Evolutionary conservation across 2,888 invertebrate genomes (phyloP).

Genomic region (Cheilosia grossa): DNA sequence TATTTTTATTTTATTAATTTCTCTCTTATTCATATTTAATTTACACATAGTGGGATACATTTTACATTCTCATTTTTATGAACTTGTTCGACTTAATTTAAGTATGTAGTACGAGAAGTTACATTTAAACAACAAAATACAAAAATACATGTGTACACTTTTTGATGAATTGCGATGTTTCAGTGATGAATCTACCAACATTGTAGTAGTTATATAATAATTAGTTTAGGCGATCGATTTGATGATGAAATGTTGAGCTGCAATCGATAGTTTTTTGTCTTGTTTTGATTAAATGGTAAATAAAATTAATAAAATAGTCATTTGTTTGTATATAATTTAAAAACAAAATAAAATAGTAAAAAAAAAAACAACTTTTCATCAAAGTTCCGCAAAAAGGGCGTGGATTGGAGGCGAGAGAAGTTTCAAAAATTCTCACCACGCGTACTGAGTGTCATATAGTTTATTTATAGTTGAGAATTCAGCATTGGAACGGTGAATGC

Average conservation of each 20-base stretch:
- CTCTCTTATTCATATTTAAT: conserved; percentile 48
- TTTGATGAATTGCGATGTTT: conserved; percentile 59
- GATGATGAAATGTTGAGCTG: conserved; percentile 58
- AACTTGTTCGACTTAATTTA: conserved; percentile 64
- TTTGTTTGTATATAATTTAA: conserved; percentile 68
- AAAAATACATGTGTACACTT: conserved; percentile 32
- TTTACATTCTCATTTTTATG: conserved; percentile 9
- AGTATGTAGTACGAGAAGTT: conserved; percentile 46
- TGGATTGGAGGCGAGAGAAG: conserved; percentile 5
- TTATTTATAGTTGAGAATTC: conserved; percentile 44
- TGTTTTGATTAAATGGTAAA: conserved; percentile 56
- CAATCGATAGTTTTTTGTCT: conserved; percentile 21
- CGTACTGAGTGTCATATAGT: conserved; percentile 36
- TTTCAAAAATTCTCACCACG: conserved; percentile 22
- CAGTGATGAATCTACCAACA: conserved; percentile 52
- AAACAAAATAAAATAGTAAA: conserved; percentile 21
- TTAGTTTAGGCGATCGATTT: conserved; percentile 52
- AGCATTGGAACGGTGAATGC: conserved; percentile 47
- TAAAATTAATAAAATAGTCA: conserved; percentile 69
- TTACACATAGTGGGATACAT: conserved; percentile 69
- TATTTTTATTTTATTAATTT: conserved; percentile 1
- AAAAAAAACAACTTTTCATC: conserved; percentile 1
- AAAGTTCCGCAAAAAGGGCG: conserved; percentile 15
- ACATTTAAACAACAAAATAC: conserved; percentile 45
- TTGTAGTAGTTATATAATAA: conserved; percentile 46